phyloP scores from a whole-genome alignment of 2,113 vertebrate genomes.

The Burhinus oedicnemus region DNA sequence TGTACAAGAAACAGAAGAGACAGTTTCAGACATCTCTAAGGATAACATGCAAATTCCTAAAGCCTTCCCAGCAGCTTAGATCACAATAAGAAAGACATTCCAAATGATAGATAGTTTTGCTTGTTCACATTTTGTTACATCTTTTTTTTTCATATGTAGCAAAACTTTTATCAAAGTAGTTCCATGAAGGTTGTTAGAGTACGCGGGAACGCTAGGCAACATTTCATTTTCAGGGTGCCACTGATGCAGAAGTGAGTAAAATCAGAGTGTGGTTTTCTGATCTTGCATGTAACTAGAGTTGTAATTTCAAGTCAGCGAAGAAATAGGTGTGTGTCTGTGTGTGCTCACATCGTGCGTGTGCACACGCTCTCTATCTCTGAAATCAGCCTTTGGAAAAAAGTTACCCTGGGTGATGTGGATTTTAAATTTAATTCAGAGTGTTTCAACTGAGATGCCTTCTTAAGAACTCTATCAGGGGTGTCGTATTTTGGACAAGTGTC shows the following conservation, averaged over 20 bases:
- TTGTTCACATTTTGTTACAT: slow-evolving; percentile 20
- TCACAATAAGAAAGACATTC: slow-evolving; percentile 24
- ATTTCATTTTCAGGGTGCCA: not conserved
- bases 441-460: not conserved
- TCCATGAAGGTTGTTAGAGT: not conserved
- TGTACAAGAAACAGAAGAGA: slow-evolving; percentile 12
- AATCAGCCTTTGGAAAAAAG: slow-evolving; percentile 16
- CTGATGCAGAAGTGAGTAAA: not conserved
- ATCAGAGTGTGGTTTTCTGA: not conserved
- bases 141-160: not conserved
- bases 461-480: not conserved
- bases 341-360: not conserved
- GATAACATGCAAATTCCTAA: slow-evolving; percentile 59
- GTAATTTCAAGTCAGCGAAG: not conserved
- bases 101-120: not conserved
- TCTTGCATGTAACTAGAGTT: not conserved
- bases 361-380: not conserved
- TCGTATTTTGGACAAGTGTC: not conserved
- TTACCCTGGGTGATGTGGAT: not conserved
- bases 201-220: not conserved
- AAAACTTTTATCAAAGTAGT: slow-evolving; percentile 19
- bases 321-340: not conserved
- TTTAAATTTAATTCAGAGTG: not conserved
- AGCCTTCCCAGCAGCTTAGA: slow-evolving; percentile 54
- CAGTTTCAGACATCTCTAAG: slow-evolving; percentile 41